A percentile compares a stretch with the other conserved stretches of the same genome.
Conservation (phyloP, 2,888 invertebrate genomes). For the Aspidapion aeneum region DNA sequence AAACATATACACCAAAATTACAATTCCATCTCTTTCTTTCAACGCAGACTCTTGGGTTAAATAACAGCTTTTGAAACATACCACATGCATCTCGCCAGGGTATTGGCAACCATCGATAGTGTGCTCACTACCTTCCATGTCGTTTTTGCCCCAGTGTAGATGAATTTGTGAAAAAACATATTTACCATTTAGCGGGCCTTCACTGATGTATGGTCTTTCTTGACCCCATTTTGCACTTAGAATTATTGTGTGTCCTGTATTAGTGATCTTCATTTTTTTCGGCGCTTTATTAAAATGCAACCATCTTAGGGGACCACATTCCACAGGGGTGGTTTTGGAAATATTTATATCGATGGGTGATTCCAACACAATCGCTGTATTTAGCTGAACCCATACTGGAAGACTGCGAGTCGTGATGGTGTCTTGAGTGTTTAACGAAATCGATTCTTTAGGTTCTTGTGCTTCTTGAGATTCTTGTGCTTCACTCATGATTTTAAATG, state of each 20-base stretch:
- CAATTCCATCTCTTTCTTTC: slow-evolving; percentile 54
- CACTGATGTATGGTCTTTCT: slow-evolving; percentile 56
- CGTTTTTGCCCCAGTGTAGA: slow-evolving; percentile 64
- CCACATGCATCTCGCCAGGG: slow-evolving; percentile 63
- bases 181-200: slow-evolving; percentile 58
- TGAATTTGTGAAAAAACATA: slow-evolving; percentile 65
- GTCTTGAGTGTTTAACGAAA: no score
- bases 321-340: slow-evolving; percentile 38
- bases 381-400: neutral
- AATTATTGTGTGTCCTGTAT: slow-evolving; percentile 62
- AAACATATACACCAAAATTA: slow-evolving; percentile 55
- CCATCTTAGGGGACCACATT: slow-evolving; percentile 52
- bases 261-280: slow-evolving; percentile 61
- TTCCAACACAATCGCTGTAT: slow-evolving; percentile 29
- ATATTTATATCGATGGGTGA: slow-evolving; percentile 51
- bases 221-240: slow-evolving; percentile 61
- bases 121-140: slow-evolving; percentile 65
- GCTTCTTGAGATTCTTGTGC: no score
- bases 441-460: no score
- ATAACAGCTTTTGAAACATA: slow-evolving; percentile 58
- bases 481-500: no score
- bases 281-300: slow-evolving; percentile 57
- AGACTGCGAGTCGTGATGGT: no score
- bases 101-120: slow-evolving; percentile 53
- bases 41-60: slow-evolving; percentile 59